phyloP scores from a whole-genome alignment of 2,888 invertebrate genomes.

The Dendrolimus houi region DNA sequence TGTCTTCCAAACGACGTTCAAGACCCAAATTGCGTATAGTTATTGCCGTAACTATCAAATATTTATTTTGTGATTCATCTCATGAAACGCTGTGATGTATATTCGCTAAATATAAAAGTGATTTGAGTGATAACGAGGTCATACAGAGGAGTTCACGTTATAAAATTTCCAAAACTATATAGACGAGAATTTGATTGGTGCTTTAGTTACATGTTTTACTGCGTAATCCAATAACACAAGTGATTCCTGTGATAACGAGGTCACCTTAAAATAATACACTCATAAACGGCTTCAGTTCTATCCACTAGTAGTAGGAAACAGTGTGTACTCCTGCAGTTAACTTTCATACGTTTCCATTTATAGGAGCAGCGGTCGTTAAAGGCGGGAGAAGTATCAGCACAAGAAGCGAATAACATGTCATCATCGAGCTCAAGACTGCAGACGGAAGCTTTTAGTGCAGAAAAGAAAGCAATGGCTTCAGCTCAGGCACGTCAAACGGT shows the following conservation, averaged over 20 bases:
- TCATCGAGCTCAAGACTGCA: conserved; percentile 90
- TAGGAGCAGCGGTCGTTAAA: conserved; percentile 91
- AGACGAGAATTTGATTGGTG: conserved; percentile 5
- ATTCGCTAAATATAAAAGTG: conserved; percentile 29
- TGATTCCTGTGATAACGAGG: conserved; percentile 8
- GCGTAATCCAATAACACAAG: conserved; percentile 1
- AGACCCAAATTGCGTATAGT: conserved; percentile 65
- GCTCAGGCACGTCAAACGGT: conserved; percentile 88
- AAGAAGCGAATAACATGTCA: conserved; percentile 90
- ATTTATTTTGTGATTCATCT: conserved; percentile 51
- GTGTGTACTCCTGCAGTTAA: too few species aligned
- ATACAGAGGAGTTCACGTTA: conserved; percentile 18
- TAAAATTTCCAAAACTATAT: conserved; percentile 7
- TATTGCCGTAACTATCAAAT: conserved; percentile 65
- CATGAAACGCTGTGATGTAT: conserved; percentile 32
- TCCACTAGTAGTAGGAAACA: too few species aligned
- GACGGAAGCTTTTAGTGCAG: conserved; percentile 90
- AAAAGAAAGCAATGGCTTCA: conserved; percentile 84
- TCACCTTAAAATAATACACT: conserved; percentile 4
- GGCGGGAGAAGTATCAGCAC: conserved; percentile 89
- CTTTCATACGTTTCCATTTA: conserved; percentile 18
- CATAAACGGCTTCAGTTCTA: conserved; percentile 1
- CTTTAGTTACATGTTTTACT: background rate
- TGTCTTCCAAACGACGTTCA: conserved; percentile 61
- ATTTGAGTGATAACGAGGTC: conserved; percentile 42